Evolutionary conservation across 2,888 invertebrate species (phyloP), one percentile per base, ranked within the genome.

Genomic region (Serrognathus titanus): DNA sequence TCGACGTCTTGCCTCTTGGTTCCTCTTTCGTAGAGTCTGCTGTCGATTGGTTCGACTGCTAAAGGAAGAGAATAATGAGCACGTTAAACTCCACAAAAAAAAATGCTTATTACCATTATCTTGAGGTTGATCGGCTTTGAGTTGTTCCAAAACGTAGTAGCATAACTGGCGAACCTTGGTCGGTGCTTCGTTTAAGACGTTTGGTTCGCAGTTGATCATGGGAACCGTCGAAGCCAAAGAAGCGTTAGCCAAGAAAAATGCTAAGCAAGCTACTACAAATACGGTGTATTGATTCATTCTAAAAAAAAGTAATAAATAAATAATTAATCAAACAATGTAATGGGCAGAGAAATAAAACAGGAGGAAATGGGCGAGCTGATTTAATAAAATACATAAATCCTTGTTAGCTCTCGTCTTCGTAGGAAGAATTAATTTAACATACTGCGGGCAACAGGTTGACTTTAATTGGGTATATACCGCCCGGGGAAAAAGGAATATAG

Each of bases 1-100:
- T 93, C 92, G 48, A 92, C 89, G 79, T 94, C 93, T 72, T 93
- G 92, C 60, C 93, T 84, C 78, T 93, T 92, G 70, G 86, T 86
- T 62, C 88, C 89, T 63, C 84, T 85, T 79, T 88, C 86, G 51
- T 63, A 62, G 74, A 71, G 50, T 75, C 67, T n/a, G 72, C 75
- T 46, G 72, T 69, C 58, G 70, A 73, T 46, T 49, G 59, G 55
- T 40, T 66, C 65, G 38, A 55, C 67, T 67, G 56, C 38, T 49
- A 60, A 61, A 60, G 51, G 3, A 10, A 11, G 3, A 12, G 5
- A 39, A 6, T 1, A 39, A 39, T 39, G 6, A 11, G 10, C 3
- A 9, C 4, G 5, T 39, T 38, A n/a, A 39, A 39, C 7, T 9
- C 1, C 1, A 39, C 3, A 7, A 39, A 39, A 9, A n/a, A 39